Conservation (phyloP, 2,888 invertebrate species). For the Xestia sexstrigata region DNA sequence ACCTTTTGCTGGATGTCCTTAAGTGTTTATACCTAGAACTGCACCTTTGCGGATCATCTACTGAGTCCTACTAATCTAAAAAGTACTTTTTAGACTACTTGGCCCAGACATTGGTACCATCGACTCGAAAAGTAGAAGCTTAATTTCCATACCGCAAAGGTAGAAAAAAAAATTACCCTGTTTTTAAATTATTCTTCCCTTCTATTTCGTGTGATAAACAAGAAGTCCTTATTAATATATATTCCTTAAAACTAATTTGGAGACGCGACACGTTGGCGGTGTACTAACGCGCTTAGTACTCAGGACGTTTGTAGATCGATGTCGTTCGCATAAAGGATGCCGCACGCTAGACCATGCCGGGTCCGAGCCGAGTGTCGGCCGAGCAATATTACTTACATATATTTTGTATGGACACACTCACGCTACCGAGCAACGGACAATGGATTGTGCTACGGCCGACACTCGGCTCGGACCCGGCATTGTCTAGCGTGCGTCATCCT, state of each 20-base stretch:
- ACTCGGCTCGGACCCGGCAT: too few species aligned
- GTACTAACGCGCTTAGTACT: background rate
- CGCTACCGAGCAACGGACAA: too few species aligned
- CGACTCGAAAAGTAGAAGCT: background rate
- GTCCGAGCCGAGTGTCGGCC: too few species aligned
- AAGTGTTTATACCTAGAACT: background rate
- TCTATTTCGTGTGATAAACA: background rate
- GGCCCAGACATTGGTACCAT: background rate
- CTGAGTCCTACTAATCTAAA: background rate
- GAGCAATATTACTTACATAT: too few species aligned
- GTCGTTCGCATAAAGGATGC: background rate
- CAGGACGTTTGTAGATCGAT: background rate
- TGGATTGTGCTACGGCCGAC: too few species aligned
- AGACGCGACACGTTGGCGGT: background rate
- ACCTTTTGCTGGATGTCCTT: background rate
- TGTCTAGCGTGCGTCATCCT: too few species aligned
- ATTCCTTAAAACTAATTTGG: background rate
- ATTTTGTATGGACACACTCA: too few species aligned
- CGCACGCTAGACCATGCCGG: too few species aligned
- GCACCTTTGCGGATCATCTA: background rate
- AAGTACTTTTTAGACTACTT: background rate
- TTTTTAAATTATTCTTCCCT: background rate
- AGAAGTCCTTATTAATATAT: background rate
- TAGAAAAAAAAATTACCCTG: fast-evolving
- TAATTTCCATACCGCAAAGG: background rate